Evolutionary conservation across 2,797 vertebrate species (phyloP).

Genomic region (Botia almorhae): DNA sequence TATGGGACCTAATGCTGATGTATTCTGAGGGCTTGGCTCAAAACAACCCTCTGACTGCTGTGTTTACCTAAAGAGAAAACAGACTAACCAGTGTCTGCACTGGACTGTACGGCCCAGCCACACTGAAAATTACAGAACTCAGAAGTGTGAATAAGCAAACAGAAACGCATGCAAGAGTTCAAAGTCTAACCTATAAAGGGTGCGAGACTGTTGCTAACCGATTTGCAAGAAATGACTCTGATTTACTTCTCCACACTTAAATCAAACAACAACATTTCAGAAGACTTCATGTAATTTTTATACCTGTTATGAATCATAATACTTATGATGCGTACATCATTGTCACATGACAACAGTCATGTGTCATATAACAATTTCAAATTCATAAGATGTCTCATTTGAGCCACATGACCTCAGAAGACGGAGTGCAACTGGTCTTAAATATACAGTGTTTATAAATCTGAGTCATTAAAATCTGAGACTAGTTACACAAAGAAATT

Average conservation of each 20-base stretch:
- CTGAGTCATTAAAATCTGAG: no score
- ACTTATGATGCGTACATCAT: no score
- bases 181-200: slow-evolving; percentile 43
- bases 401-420: no score
- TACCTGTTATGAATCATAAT: no score
- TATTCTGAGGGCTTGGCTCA: neutral
- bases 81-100: slow-evolving; percentile 11
- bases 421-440: no score
- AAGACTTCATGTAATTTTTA: no score
- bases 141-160: neutral
- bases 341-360: neutral
- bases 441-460: no score
- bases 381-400: no score
- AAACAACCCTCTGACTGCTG: neutral
- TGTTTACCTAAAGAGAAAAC: slow-evolving; percentile 58
- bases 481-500: no score
- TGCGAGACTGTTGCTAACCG: neutral
- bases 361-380: no score
- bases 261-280: no score
- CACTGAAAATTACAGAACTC: slow-evolving; percentile 38
- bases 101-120: slow-evolving; percentile 26
- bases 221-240: neutral
- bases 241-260: no score
- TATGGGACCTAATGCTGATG: neutral
- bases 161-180: slow-evolving; percentile 33